These are phyloP conservation scores for Bombyx huttoni DNA, from an alignment of 2,888 invertebrate genomes.

Conservation along the genomic window DNA sequence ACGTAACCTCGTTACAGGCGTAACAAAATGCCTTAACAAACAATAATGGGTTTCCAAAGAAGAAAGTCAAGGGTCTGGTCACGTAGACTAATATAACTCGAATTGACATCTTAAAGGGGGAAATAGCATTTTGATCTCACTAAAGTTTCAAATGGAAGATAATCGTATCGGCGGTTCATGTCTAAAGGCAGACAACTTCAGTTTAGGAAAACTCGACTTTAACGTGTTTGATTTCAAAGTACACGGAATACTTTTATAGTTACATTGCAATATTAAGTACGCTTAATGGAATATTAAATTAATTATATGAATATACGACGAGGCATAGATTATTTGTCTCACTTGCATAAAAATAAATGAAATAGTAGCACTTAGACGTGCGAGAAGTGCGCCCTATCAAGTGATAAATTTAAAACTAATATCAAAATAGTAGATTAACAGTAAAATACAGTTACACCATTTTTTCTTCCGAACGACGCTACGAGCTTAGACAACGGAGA, in stretches of 20 bases:
- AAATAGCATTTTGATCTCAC: slow-evolving; percentile 56
- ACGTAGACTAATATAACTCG: slow-evolving; percentile 50
- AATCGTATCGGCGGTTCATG: not conserved
- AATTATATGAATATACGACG: no score
- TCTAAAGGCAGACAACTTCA: not conserved
- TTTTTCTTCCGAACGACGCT: not conserved
- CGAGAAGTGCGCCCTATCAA: no score
- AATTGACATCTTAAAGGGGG: slow-evolving; percentile 50
- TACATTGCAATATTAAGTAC: no score
- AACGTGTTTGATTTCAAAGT: not conserved
- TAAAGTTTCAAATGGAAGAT: slow-evolving; percentile 13
- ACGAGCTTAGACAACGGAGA: not conserved
- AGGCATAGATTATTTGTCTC: no score
- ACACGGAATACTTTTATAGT: not conserved
- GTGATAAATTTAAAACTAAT: not conserved
- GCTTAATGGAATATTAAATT: no score
- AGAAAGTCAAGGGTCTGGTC: slow-evolving; percentile 33
- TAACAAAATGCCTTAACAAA: slow-evolving; percentile 22
- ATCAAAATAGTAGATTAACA: not conserved
- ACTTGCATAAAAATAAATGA: no score
- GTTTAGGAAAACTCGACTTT: no score
- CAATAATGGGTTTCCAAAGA: slow-evolving; percentile 7
- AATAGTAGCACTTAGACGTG: no score
- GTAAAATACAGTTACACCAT: not conserved
- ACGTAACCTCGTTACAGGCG: slow-evolving; percentile 8